A percentile compares a stretch with the other conserved stretches of the same genome.
Evolutionary conservation across 2,797 vertebrate genomes (phyloP).

Genomic region (Taeniopygia guttata): DNA sequence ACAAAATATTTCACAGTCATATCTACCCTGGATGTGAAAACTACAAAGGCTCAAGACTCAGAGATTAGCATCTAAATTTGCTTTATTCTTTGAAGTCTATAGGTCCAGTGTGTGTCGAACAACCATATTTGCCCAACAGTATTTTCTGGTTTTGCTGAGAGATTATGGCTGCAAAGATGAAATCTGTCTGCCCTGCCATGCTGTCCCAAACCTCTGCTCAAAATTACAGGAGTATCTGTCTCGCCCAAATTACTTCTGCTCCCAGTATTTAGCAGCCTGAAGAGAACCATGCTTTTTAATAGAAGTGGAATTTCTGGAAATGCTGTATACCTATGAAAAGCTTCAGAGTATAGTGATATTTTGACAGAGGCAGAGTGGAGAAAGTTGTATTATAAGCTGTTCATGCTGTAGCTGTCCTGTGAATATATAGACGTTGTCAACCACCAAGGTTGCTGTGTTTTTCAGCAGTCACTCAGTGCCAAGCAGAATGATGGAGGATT

Average conservation of each 20-base stretch:
- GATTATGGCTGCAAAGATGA: not conserved
- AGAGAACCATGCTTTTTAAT: not conserved
- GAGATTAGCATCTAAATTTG: not conserved
- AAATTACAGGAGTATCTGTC: not conserved
- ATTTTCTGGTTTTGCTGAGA: not conserved
- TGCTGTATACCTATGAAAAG: not conserved
- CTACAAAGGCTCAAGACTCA: not conserved
- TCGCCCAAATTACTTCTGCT: not conserved
- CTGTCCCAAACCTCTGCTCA: not conserved
- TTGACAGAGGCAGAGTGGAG: not conserved
- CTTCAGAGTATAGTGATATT: not conserved
- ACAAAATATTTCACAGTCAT: not conserved
- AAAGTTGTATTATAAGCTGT: not conserved
- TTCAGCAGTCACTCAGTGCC: conserved; percentile 50
- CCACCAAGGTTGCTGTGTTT: conserved; percentile 54
- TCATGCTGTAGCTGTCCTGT: conserved; percentile 24
- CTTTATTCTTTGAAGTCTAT: not conserved
- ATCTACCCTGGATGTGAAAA: not conserved
- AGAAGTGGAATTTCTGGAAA: not conserved
- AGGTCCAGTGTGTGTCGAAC: not conserved
- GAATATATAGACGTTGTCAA: conserved; percentile 46
- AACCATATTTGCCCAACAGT: accelerated
- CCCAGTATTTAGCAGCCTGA: not conserved
- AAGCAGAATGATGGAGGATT: conserved; percentile 41
- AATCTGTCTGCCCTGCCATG: not conserved